Evolutionary conservation across 2,113 vertebrate genomes (phyloP).

Genomic region (Gymnobelideus leadbeateri): DNA sequence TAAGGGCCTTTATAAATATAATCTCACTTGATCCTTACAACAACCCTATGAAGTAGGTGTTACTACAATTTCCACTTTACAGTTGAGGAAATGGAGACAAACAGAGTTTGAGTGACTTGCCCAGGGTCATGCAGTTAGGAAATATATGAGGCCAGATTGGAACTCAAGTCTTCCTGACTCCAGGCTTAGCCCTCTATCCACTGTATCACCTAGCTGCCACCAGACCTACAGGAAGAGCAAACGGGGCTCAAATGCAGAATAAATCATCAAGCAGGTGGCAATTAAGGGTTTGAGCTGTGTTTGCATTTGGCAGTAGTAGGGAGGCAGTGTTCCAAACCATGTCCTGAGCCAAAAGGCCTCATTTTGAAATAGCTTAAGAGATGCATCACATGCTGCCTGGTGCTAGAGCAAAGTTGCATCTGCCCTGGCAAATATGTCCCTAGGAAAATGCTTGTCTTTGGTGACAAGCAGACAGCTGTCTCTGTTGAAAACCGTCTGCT

Average conservation of each 20-base stretch:
- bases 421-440: not conserved
- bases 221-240: not conserved
- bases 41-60: not conserved
- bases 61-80: not conserved
- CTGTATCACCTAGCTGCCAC: not conserved
- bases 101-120: not conserved
- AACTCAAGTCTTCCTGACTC: not conserved
- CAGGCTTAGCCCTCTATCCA: not conserved
- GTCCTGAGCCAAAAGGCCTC: not conserved
- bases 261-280: not conserved
- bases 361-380: not conserved
- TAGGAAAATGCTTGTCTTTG: not conserved
- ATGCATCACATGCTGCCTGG: not conserved
- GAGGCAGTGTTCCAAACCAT: not conserved
- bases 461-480: constrained; percentile 10
- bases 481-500: not conserved
- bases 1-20: not conserved
- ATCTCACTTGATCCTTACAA: not conserved
- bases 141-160: not conserved
- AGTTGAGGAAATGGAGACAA: not conserved
- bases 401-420: not conserved
- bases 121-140: not conserved
- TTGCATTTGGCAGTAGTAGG: not conserved
- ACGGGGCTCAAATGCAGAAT: not conserved
- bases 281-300: not conserved